Base-by-base conservation (phyloP, 2,888 invertebrate species). In the Parapristionchus giblindavisi region DNA sequence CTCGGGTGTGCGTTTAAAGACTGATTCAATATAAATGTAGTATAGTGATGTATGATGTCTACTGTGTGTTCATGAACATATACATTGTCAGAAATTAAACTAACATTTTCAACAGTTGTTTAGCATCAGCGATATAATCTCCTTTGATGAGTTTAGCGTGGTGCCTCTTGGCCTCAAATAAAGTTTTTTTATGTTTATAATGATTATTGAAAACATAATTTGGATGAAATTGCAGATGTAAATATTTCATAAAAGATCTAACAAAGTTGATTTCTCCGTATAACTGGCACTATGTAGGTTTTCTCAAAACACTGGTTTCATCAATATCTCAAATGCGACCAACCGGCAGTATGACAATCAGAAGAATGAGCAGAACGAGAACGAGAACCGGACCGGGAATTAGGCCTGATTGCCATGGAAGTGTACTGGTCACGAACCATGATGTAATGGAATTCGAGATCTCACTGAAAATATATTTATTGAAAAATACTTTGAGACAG, bases 331-430 rank as follows among this genome's bases (percentile, higher is more conserved):
- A n/a, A n/a, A 43, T 43, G 43, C 2, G 14, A 63, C 63, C 27
- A 8, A 63, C 63, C 2, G 63, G 63, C 63, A 63, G 38, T 5
- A 63, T 43, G 24, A 63, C 43, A 17, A 63, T 43, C 27, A 63
- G 40, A 8, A 63, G 40, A 2, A 63, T 38, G 14, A 63, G 63
- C 0, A 63, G 27, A 17, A 63, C 63, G 40, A 63, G 38, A 17
- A 63, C 63, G 2, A 63, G 63, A 17, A 63, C 43, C 27, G 63
- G 63, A n/a, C 63, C 63, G 40, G 63, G 63, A 63, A 63, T 63
- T 8, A 63, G 63, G 2, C 63, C 63, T 24, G 63, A 38, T 43
- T 63, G 63, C 63, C 63, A 63, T 1, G 63, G 63, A 24, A 63
- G 63, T 27, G 40, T 43, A 36, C 40, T 63, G 11, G 40, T 27